Evolutionary conservation across 2,797 vertebrate species (phyloP), one percentile per base, ranked within the genome.

Genomic region (Syngnathus acus): DNA sequence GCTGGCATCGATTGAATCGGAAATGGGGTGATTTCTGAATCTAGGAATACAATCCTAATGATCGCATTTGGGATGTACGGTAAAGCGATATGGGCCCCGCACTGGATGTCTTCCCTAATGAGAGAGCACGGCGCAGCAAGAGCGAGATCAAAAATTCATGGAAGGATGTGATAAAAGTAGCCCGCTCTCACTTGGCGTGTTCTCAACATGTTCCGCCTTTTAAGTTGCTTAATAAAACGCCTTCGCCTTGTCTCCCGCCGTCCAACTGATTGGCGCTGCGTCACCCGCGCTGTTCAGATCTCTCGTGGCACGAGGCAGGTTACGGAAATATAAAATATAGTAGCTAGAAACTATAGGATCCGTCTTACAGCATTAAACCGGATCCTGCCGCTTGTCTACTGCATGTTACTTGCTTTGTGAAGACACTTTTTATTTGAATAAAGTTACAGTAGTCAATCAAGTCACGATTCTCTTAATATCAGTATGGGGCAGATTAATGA

Each of bases 41-140:
- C 70, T 68, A 78, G 79, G 75, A 81, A 78, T 82, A 79, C 77
- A 84, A 84, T 74, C 67, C 69, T 83, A 85, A 86, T 81, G 78
- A 84, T 75, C 68, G 65, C 71, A 71, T 73, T 86, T 79, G 78
- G 72, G 77, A 75, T 81, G 76, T 74, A 72, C 67, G 73, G 76
- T 80, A 73, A 81, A 78, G 77, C 75, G 75, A 73, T 73, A 57
- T 67, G 80, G 73, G 71, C 69, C 63, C 65, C 67, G 71, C 65
- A 60, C 59, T 71, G 74, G 57, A 71, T 78, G 70, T 75, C 80
- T 82, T 73, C 71, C 82, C 75, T 86, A 87, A 90, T 86, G 79
- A 87, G 73, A 65, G 70, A 78, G 59, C 62, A 51, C 64, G 58
- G 74, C 37, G 6, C 47, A 42, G 76, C 66, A 43, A 65, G 67